These are phyloP conservation scores for Megathymus violae DNA, from an alignment of 1,140 invertebrate genomes.

Conservation along the genomic window DNA sequence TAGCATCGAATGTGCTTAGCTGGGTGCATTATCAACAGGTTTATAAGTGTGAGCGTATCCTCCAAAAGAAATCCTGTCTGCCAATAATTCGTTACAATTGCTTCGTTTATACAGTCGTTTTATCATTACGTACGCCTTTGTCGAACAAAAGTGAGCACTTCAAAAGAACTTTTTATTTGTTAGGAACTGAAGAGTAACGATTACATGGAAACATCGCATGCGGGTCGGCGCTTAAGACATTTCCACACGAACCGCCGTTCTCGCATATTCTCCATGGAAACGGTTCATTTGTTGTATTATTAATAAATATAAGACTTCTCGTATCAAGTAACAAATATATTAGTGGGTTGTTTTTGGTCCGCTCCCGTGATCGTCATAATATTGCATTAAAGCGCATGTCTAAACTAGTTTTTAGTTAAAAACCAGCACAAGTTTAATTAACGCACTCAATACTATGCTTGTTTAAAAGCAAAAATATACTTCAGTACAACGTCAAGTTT, in stretches of 20 bases:
- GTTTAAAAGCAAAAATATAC: too few relatives aligned
- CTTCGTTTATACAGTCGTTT: slow-evolving; percentile 1
- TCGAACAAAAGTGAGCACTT: slow-evolving; percentile 9
- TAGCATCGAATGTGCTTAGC: too few relatives aligned
- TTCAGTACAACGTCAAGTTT: too few relatives aligned
- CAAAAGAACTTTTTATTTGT: slow-evolving; percentile 30
- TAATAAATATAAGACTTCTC: too few relatives aligned
- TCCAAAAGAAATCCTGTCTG: background rate
- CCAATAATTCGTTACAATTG: background rate
- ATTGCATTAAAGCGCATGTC: too few relatives aligned
- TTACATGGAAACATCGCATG: slow-evolving; percentile 11
- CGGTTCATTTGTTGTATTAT: background rate
- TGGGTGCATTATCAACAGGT: background rate
- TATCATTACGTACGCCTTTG: slow-evolving; percentile 12
- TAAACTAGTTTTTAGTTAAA: too few relatives aligned
- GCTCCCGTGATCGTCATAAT: too few relatives aligned
- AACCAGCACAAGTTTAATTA: too few relatives aligned
- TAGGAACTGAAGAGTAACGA: slow-evolving; percentile 22
- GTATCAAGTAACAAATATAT: too few relatives aligned
- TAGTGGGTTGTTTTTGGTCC: too few relatives aligned
- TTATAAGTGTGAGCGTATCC: too few relatives aligned
- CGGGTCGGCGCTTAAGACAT: slow-evolving; percentile 2
- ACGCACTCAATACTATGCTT: too few relatives aligned
- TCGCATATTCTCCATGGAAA: background rate
- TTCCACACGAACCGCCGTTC: background rate